Base-by-base conservation (phyloP, 2,113 vertebrate genomes). In the Pleuronectes platessa region DNA sequence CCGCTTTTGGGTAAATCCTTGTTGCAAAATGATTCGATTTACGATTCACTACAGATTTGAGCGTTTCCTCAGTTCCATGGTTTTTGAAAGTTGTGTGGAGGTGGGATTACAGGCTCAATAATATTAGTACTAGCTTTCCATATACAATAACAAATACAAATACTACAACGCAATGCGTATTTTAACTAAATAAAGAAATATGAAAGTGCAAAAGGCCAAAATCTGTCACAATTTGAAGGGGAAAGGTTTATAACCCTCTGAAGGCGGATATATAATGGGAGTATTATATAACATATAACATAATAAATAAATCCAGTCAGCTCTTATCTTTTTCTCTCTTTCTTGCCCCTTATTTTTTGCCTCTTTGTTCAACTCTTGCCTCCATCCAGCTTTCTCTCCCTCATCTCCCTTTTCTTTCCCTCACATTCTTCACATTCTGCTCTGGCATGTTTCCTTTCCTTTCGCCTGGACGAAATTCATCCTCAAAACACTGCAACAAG, bases 391-490 rank as follows among this genome's bases (percentile, higher is more conserved):
- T 67, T 27, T 37, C 68, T 56, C 26, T 21, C 13, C 17, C 49
- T 47, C 14, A 47, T 47, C 45, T 47, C 14, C 4, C 9, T 51
- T n/a, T 7, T 51, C 37, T 23, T 6, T 51, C n/a, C 47, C n/a
- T 49, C 23, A 9, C 51, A 27, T 78, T 68, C 53, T 42, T 71
- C 37, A 4, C 61, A 35, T 69, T 69, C 37, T 37, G n/a, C 35
- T 49, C 64, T 62, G 11, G 51, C 62, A 60, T 53, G 27, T 69
- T 71, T 37, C 3, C 27, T 26, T 66, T 78, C 26, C n/a, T 18
- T 27, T 31, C 27, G 27, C 69, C n/a, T n/a, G n/a, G n/a, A n/a
- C n/a, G n/a, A n/a, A n/a, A n/a, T n/a, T n/a, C n/a, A n/a, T n/a
- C n/a, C n/a, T n/a, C n/a, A n/a, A n/a, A n/a, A 72, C 11, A 21